Conservation (phyloP, 2,113 vertebrate genomes). For the Hassar affinis region DNA sequence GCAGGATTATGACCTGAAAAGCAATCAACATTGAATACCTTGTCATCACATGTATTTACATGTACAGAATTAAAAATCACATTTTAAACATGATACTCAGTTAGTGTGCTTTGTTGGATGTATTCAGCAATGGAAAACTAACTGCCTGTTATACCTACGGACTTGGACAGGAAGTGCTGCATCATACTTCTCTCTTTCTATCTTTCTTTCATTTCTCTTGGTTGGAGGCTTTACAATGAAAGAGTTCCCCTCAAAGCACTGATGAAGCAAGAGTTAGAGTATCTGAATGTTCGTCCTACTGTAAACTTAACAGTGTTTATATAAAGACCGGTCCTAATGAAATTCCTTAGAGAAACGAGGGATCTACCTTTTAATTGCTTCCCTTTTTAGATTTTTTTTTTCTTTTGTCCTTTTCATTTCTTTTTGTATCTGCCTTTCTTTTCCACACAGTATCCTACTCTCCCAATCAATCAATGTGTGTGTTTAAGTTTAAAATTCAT, state of each 20-base stretch:
- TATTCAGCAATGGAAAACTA: background rate
- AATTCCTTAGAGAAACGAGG: constrained; percentile 75
- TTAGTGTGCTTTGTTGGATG: constrained; percentile 58
- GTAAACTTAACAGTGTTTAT: constrained; percentile 20
- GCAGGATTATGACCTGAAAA: constrained; percentile 56
- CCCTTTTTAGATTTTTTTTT: background rate
- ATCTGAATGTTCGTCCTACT: constrained; percentile 15
- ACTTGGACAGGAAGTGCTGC: background rate
- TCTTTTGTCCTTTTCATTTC: background rate
- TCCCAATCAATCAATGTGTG: constrained; percentile 13
- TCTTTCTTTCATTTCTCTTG: background rate
- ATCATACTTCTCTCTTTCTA: background rate
- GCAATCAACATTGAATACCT: constrained; percentile 55
- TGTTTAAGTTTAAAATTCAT: constrained; percentile 24
- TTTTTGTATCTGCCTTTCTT: background rate
- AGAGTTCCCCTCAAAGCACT: background rate
- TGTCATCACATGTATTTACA: constrained; percentile 72
- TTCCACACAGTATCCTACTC: background rate
- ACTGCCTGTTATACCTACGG: background rate
- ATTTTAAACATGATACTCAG: constrained; percentile 66
- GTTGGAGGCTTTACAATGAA: background rate
- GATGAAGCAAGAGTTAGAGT: background rate
- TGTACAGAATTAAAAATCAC: constrained; percentile 74
- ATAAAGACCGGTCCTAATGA: constrained; percentile 68
- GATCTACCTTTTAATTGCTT: constrained; percentile 54